Evolutionary conservation across 2,888 invertebrate genomes (phyloP).

Genomic region (Muscina levida): DNA sequence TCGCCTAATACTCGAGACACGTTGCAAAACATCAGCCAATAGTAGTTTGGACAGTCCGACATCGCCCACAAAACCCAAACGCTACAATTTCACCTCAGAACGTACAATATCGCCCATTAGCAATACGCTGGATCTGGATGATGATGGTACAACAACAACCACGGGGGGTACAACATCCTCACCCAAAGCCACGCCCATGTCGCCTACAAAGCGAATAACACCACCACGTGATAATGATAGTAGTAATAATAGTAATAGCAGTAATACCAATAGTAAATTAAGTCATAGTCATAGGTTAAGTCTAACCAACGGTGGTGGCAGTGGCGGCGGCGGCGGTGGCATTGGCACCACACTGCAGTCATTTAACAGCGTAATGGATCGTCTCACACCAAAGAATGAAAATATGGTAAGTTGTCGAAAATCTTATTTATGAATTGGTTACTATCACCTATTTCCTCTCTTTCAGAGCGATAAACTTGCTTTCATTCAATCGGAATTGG

Average conservation of each 20-base stretch:
- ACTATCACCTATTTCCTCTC: no score
- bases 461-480: slow-evolving; percentile 88
- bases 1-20: slow-evolving; percentile 92
- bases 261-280: slow-evolving; percentile 67
- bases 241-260: slow-evolving; percentile 49
- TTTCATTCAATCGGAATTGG: slow-evolving; percentile 95
- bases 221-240: slow-evolving; percentile 77
- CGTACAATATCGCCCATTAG: slow-evolving; percentile 79
- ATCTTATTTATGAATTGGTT: no score
- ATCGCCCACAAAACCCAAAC: slow-evolving; percentile 77
- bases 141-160: slow-evolving; percentile 63
- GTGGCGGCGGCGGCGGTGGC: no score
- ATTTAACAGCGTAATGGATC: slow-evolving; percentile 85
- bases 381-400: slow-evolving; percentile 87
- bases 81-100: slow-evolving; percentile 78
- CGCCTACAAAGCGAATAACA: slow-evolving; percentile 76
- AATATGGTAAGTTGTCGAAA: slow-evolving; percentile 82
- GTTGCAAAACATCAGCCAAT: slow-evolving; percentile 79
- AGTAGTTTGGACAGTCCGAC: slow-evolving; percentile 75
- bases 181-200: slow-evolving; percentile 68
- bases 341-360: slow-evolving; percentile 83
- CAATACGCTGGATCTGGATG: slow-evolving; percentile 73
- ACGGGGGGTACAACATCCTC: slow-evolving; percentile 53
- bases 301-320: slow-evolving; percentile 75
- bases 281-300: slow-evolving; percentile 80